Evolutionary conservation across 2,797 vertebrate species (phyloP).

Genomic region (Chloroceryle inda): DNA sequence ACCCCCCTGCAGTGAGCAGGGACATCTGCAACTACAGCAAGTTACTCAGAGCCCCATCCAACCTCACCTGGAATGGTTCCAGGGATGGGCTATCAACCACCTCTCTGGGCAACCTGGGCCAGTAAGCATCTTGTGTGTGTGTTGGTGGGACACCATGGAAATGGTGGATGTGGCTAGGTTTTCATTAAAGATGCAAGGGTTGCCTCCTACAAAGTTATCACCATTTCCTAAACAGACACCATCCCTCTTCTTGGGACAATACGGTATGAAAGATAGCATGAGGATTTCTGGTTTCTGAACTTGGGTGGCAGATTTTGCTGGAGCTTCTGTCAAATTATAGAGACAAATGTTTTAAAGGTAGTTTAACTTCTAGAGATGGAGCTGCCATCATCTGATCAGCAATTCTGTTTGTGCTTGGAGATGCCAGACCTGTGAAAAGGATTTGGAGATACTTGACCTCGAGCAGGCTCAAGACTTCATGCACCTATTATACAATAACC

Average conservation of each 20-base stretch:
- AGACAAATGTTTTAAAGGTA: not conserved
- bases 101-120: not conserved
- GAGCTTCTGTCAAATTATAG: not conserved
- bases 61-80: not conserved
- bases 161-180: not conserved
- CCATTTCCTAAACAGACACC: not conserved
- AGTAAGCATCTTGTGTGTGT: not conserved
- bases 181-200: not conserved
- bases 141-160: not conserved
- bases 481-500: not conserved
- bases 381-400: not conserved
- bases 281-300: not conserved
- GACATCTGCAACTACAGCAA: not conserved
- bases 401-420: not conserved
- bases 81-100: not conserved
- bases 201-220: accelerated
- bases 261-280: accelerated
- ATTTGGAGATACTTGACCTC: not conserved
- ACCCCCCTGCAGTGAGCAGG: not conserved
- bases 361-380: not conserved
- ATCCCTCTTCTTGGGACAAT: not conserved
- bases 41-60: not conserved
- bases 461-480: not conserved
- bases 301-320: not conserved
- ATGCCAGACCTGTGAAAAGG: not conserved